phyloP scores from a whole-genome alignment of 1,140 invertebrate genomes.

The Heliconius nattereri region DNA sequence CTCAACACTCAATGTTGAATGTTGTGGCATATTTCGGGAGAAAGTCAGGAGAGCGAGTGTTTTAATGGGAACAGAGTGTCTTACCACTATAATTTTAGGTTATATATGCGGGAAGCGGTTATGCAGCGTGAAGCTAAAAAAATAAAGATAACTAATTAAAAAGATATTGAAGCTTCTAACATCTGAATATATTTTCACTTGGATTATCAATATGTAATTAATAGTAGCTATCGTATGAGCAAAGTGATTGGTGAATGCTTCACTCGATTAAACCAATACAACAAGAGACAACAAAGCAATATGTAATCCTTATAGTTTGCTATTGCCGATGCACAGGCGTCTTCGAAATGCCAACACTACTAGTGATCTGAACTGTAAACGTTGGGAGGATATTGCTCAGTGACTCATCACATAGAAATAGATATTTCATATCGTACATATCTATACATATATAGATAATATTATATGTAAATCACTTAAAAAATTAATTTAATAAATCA shows the following conservation, averaged over 20 bases:
- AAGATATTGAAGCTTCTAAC: not conserved
- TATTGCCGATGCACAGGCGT: conserved; percentile 41
- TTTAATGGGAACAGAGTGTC: too few species aligned
- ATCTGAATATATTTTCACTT: not conserved
- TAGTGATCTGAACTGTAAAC: conserved; percentile 28
- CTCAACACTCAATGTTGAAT: too few species aligned
- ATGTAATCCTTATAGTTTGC: conserved; percentile 38
- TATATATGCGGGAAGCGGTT: too few species aligned
- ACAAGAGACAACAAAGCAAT: conserved; percentile 38
- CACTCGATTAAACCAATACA: conserved; percentile 43
- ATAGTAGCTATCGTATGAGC: conserved; percentile 11
- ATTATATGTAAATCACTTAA: too few species aligned
- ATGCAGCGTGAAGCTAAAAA: too few species aligned
- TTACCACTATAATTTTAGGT: too few species aligned
- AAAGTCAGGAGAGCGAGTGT: too few species aligned
- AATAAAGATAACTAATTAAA: too few species aligned
- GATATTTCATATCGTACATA: conserved; percentile 20
- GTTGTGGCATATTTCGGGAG: too few species aligned
- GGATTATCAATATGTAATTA: conserved; percentile 25
- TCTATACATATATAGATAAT: not conserved
- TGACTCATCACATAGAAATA: conserved; percentile 33
- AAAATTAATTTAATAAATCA: too few species aligned
- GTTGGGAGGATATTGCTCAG: conserved; percentile 33
- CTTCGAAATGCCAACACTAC: conserved; percentile 34
- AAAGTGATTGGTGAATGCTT: conserved; percentile 37